phyloP scores from a whole-genome alignment of 2,797 vertebrate species.

The Acipenser oxyrinchus region DNA sequence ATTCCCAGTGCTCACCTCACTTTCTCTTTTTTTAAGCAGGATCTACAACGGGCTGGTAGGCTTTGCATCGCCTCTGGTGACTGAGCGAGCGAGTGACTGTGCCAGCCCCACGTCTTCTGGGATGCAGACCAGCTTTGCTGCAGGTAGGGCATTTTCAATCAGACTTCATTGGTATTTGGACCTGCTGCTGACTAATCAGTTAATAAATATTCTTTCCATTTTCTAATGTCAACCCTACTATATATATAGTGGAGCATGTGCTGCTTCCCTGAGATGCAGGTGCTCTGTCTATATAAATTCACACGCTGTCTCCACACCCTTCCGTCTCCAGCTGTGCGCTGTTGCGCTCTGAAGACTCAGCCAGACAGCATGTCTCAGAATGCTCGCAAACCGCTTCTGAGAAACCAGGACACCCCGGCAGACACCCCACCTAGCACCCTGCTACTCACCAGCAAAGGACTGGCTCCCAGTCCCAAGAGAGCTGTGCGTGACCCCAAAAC shows the following conservation, averaged over 20 bases:
- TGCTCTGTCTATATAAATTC: too few relatives aligned
- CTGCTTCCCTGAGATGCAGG: too few relatives aligned
- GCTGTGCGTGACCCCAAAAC: constrained; percentile 94
- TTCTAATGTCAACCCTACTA: too few relatives aligned
- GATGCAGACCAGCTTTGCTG: constrained; percentile 82
- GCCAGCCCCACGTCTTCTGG: constrained; percentile 74
- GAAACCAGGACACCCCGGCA: constrained; percentile 83
- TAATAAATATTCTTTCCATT: not conserved
- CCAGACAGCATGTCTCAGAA: constrained; percentile 97
- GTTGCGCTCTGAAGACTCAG: constrained; percentile 88
- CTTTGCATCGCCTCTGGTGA: constrained; percentile 94
- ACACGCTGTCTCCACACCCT: too few relatives aligned
- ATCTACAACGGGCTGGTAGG: constrained; percentile 93
- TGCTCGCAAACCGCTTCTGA: constrained; percentile 78
- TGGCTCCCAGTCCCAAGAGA: constrained; percentile 92
- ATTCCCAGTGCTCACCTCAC: too few relatives aligned
- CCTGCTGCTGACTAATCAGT: too few relatives aligned
- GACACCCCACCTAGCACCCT: constrained; percentile 84
- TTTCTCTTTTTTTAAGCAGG: constrained; percentile 44
- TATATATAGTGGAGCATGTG: too few relatives aligned
- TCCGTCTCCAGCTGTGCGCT: constrained; percentile 73
- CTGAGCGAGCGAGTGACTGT: constrained; percentile 81
- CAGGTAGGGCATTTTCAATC: constrained; percentile 60
- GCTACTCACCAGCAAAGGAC: constrained; percentile 74
- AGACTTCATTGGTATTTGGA: too few relatives aligned